A percentile compares a stretch with the other conserved stretches of the same genome.
phyloP scores from a whole-genome alignment of 2,888 invertebrate genomes.

The Trissonchulus latispiculum region DNA sequence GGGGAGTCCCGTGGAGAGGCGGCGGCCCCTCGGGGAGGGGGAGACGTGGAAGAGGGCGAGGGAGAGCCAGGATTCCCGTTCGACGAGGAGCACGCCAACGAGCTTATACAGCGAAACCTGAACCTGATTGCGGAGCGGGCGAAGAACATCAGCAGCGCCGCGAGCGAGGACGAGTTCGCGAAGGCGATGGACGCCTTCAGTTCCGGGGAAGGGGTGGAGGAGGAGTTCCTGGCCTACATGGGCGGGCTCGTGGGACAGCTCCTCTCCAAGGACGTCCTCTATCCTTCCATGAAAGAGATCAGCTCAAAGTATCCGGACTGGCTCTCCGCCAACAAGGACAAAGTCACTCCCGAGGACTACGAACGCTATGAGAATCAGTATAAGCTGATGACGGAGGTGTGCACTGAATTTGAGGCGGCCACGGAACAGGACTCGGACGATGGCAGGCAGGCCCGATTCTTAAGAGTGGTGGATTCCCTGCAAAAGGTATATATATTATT shows the following conservation, averaged over 20 bases:
- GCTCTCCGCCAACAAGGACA: slow-evolving; percentile 64
- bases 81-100: background rate
- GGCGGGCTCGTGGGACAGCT: slow-evolving; percentile 47
- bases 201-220: background rate
- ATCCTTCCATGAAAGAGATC: slow-evolving; percentile 76
- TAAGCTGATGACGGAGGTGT: slow-evolving; percentile 64
- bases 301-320: slow-evolving; percentile 63
- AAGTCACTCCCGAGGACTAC: slow-evolving; percentile 58
- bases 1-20: background rate
- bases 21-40: background rate
- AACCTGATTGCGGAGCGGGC: background rate
- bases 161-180: slow-evolving; percentile 15
- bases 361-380: slow-evolving; percentile 68
- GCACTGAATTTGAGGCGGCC: slow-evolving; percentile 67
- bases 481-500: slow-evolving; percentile 57
- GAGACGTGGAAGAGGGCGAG: background rate
- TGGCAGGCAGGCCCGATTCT: slow-evolving; percentile 66
- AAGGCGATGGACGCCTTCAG: slow-evolving; percentile 19
- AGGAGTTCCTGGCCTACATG: slow-evolving; percentile 48
- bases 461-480: slow-evolving; percentile 68
- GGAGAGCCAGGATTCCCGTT: background rate
- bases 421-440: slow-evolving; percentile 61
- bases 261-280: slow-evolving; percentile 71
- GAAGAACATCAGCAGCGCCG: slow-evolving; percentile 3
- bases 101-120: background rate